Evolutionary conservation across 2,888 invertebrate species (phyloP), one percentile per base, ranked within the genome.

Genomic region (Acronicta alni): DNA sequence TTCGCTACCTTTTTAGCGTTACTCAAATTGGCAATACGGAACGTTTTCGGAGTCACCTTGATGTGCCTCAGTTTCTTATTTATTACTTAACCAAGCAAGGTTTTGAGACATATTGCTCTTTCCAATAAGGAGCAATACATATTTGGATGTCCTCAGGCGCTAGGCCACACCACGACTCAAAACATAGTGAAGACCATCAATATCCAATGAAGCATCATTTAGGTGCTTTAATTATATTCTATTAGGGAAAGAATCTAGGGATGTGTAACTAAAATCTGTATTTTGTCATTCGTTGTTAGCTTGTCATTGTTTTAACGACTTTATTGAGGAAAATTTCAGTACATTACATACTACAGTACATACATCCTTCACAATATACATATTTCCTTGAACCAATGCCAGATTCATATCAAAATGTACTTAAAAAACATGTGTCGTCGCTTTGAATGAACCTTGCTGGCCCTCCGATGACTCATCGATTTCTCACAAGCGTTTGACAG

Each of bases 1-100:
- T 43, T 39, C 57, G 47, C 32, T 63, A 46, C 60, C 56, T 57
- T 64, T 70, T 61, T 57, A 59, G 64, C 54, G 48, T 44, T 39
- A 52, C 52, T 57, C 58, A 67, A 72, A 64, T 61, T 61, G 71
- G 67, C 57, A 49, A 58, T 52, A 45, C 67, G 67, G 56, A 71
- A 75, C 57, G 56, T 59, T 61, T 70, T 67, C 20, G 67, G 57
- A 49, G 49, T 75, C 41, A 67, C 71, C 67, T 73, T 75, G 63
- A 42, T 52, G 15, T 57, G 55, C 15, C 45, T 52, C 42, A 35
- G 38, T 42, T 43, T 57, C 23, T 63, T 68, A 54, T 67, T 74
- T 74, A 61, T 60, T 57, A 63, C 37, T 68, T 64, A 54, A 53
- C 42, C 20, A 23, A 45, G 41, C 53, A 63, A 74, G 56, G 71